Conservation (phyloP, 1,140 invertebrate genomes). For the Ceratina japonica region DNA sequence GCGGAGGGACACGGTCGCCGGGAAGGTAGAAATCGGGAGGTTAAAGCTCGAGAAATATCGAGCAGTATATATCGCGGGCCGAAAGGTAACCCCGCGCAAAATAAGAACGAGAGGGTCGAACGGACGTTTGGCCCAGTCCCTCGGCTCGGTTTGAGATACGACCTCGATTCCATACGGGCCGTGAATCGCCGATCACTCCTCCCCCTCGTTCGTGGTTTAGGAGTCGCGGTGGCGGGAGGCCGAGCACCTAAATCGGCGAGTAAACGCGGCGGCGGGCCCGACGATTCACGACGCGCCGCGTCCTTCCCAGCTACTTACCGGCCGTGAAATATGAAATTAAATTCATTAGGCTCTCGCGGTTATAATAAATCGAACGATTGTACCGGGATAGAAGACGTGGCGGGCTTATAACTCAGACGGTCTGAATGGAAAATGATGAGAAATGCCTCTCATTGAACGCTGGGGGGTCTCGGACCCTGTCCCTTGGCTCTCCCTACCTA, state of each 20-base stretch:
- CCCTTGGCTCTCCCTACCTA: not conserved
- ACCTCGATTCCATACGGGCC: conserved; percentile 37
- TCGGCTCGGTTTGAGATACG: conserved; percentile 42
- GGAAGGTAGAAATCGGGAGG: conserved; percentile 8
- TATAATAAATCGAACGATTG: conserved; percentile 79
- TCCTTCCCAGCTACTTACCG: conserved; percentile 69
- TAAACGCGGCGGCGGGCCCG: conserved; percentile 49
- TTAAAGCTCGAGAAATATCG: conserved; percentile 24
- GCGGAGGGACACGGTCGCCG: not conserved
- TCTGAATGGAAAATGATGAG: conserved; percentile 79
- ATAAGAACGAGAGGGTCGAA: not conserved
- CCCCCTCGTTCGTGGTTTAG: not conserved
- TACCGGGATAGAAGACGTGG: conserved; percentile 69
- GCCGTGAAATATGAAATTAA: conserved; percentile 79
- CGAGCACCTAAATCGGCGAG: conserved; percentile 36
- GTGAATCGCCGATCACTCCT: conserved; percentile 30
- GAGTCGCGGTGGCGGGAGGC: too few species aligned
- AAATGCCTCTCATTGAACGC: conserved; percentile 78
- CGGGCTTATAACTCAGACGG: conserved; percentile 76
- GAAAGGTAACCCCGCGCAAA: conserved; percentile 6
- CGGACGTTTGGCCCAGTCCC: not conserved
- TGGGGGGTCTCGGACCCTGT: conserved; percentile 71
- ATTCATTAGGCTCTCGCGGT: conserved; percentile 77
- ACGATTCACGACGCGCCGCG: conserved; percentile 59
- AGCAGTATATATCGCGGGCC: conserved; percentile 7